Conservation (phyloP, 2,113 vertebrate genomes). For the Candoia aspera region DNA sequence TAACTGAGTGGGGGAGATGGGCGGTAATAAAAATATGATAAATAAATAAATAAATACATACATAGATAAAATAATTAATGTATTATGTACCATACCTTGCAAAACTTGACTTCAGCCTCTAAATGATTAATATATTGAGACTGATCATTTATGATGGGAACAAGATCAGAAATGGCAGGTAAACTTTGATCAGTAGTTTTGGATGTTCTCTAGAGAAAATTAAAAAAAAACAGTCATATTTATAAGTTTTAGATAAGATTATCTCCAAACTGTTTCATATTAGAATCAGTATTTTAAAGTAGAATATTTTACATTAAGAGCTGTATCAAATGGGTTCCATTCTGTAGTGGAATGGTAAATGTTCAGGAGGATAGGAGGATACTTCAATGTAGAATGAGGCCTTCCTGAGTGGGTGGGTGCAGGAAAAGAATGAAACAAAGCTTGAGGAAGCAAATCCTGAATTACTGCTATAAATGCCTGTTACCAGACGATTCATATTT, state of each 20-base stretch:
- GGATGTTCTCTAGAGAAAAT: constrained; percentile 64
- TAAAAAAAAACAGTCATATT: constrained; percentile 22
- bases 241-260: constrained; percentile 18
- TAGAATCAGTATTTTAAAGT: not conserved
- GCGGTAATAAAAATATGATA: too few species aligned
- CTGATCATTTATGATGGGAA: constrained; percentile 87
- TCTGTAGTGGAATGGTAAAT: not conserved
- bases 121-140: constrained; percentile 93
- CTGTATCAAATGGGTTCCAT: not conserved
- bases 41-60: too few species aligned
- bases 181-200: constrained; percentile 61
- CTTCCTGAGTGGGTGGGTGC: not conserved
- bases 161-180: constrained; percentile 77
- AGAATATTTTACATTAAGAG: not conserved
- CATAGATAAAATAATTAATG: too few species aligned
- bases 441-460: not conserved
- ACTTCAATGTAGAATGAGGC: not conserved
- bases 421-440: not conserved
- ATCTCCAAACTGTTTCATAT: not conserved
- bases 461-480: not conserved
- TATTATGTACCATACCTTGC: constrained; percentile 76
- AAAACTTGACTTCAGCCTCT: constrained; percentile 94
- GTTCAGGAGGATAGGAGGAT: not conserved
- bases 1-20: too few species aligned
- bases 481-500: not conserved